Conservation (phyloP, 2,113 vertebrate species). For the Cyanocitta stelleri region DNA sequence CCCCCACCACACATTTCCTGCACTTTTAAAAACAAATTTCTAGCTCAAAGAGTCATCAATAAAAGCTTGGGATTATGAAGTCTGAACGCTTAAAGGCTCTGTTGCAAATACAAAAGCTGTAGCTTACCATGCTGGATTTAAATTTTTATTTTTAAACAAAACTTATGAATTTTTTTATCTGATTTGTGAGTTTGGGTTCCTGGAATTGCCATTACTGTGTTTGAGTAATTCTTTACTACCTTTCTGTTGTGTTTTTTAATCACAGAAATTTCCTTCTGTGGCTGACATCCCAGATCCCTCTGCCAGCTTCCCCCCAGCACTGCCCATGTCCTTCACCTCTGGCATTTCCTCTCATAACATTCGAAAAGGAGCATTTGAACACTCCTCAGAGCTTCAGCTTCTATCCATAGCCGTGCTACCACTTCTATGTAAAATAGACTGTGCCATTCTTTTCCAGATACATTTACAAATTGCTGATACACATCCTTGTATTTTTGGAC, state of each 20-base stretch:
- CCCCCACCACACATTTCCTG: neutral
- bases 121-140: neutral
- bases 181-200: neutral
- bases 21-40: neutral
- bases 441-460: neutral
- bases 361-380: neutral
- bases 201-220: neutral
- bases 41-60: neutral
- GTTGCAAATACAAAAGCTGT: neutral
- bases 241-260: neutral
- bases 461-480: neutral
- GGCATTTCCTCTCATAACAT: rapidly evolving
- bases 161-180: neutral
- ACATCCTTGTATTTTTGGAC: neutral
- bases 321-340: neutral
- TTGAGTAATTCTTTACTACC: neutral
- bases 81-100: neutral
- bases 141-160: neutral
- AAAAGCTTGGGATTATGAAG: neutral
- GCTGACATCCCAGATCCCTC: neutral
- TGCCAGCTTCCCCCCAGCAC: neutral
- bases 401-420: neutral
- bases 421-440: neutral
- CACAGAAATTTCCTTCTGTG: neutral
- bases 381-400: neutral